Percentiles rank a stretch among this genome's conserved stretches.
Conservation (phyloP, 2,888 invertebrate genomes). For the Atethmia centrago region DNA sequence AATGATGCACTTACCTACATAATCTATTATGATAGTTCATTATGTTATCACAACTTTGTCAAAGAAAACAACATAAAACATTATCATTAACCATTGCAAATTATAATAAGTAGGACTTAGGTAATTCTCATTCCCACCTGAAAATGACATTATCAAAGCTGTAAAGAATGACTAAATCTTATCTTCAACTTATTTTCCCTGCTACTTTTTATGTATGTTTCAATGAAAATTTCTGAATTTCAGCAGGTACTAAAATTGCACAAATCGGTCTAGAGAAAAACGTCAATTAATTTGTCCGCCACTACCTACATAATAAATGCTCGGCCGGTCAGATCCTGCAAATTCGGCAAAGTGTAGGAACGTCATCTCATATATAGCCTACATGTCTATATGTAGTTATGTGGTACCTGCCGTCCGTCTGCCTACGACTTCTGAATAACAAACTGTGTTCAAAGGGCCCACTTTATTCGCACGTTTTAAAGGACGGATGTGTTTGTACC, state of each 20-base stretch:
- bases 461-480: slow-evolving; percentile 63
- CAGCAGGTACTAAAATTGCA: background rate
- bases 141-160: background rate
- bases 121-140: background rate
- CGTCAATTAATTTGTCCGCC: slow-evolving; percentile 38
- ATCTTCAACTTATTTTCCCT: background rate
- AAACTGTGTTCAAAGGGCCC: slow-evolving; percentile 69
- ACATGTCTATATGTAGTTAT: slow-evolving; percentile 47
- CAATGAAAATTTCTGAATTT: background rate
- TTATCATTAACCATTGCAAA: background rate
- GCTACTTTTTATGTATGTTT: background rate
- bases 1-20: too few relatives aligned
- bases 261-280: background rate
- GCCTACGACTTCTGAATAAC: slow-evolving; percentile 74
- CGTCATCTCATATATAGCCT: slow-evolving; percentile 56
- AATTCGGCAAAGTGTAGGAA: slow-evolving; percentile 56
- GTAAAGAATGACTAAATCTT: background rate
- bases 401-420: slow-evolving; percentile 73
- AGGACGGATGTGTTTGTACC: slow-evolving; percentile 53
- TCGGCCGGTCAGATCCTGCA: slow-evolving; percentile 52
- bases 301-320: slow-evolving; percentile 46
- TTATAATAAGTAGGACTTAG: background rate
- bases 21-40: too few relatives aligned
- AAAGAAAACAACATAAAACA: background rate
- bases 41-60: background rate